phyloP scores from a whole-genome alignment of 53 echinoderm and acorn worm species.

The Patiria pectinifera region DNA sequence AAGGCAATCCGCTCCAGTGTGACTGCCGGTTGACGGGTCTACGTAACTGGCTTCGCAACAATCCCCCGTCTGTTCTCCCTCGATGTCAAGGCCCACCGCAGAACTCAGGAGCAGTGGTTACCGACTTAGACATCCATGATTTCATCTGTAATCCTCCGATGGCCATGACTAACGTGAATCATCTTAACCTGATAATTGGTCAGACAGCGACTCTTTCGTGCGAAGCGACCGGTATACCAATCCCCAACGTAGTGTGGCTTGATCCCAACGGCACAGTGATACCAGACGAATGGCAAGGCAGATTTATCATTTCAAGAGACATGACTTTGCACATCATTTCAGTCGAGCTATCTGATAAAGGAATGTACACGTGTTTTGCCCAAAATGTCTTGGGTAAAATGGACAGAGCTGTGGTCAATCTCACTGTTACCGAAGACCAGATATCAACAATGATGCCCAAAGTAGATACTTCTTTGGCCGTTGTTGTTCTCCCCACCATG shows the following conservation, averaged over 20 bases:
- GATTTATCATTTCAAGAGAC: background rate
- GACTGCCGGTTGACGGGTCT: constrained; percentile 76
- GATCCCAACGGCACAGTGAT: constrained; percentile 19
- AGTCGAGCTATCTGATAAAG: background rate
- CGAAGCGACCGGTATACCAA: background rate
- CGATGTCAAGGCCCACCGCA: constrained; percentile 1
- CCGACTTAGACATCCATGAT: constrained; percentile 5
- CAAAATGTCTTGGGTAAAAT: background rate
- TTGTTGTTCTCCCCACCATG: background rate
- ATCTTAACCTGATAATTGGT: background rate
- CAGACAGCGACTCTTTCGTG: constrained; percentile 41
- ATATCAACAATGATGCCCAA: background rate
- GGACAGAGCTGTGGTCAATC: constrained; percentile 5
- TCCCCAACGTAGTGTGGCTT: constrained; percentile 8
- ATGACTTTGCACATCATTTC: constrained; percentile 5
- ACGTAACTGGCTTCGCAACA: constrained; percentile 61
- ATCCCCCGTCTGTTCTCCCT: constrained; percentile 3
- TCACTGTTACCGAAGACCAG: background rate
- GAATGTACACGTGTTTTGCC: constrained; percentile 28
- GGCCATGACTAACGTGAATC: background rate
- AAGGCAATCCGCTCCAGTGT: constrained; percentile 86
- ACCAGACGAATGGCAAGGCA: constrained; percentile 18
- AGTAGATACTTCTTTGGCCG: background rate
- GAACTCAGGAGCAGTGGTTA: background rate
- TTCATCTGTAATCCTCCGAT: constrained; percentile 19